phyloP scores from a whole-genome alignment of 2,797 vertebrate species.

The Potorous gilbertii region DNA sequence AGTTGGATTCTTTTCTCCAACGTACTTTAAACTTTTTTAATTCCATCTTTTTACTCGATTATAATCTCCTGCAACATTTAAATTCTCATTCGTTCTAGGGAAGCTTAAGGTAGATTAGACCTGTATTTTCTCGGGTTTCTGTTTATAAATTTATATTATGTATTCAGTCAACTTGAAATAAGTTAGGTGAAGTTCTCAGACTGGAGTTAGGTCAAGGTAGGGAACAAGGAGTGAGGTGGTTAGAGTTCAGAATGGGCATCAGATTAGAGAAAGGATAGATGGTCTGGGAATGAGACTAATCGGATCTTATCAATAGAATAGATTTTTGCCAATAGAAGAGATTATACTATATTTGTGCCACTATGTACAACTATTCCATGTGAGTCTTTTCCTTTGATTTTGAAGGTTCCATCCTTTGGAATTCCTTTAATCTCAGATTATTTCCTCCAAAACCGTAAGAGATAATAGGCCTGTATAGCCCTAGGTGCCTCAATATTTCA shows the following conservation, averaged over 20 bases:
- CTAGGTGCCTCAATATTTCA: not conserved
- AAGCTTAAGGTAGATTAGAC: not conserved
- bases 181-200: not conserved
- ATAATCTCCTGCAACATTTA: not conserved
- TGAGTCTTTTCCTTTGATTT: slow-evolving; percentile 56
- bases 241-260: not conserved
- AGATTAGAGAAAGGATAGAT: not conserved
- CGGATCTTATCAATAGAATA: not conserved
- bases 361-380: not conserved
- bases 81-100: not conserved
- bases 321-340: not conserved
- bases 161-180: not conserved
- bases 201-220: not conserved
- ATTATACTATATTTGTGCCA: not conserved
- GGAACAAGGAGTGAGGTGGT: not conserved
- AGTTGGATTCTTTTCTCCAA: not conserved
- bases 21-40: not conserved
- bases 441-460: slow-evolving; percentile 6
- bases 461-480: not conserved
- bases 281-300: not conserved
- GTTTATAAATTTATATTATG: not conserved
- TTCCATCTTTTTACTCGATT: not conserved
- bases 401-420: slow-evolving; percentile 34
- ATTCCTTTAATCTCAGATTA: slow-evolving; percentile 28
- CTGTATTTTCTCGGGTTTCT: not conserved